Percentiles rank a stretch among this genome's conserved stretches.
phyloP scores from a whole-genome alignment of 1,140 invertebrate species.

The Zaprionus ornatus region DNA sequence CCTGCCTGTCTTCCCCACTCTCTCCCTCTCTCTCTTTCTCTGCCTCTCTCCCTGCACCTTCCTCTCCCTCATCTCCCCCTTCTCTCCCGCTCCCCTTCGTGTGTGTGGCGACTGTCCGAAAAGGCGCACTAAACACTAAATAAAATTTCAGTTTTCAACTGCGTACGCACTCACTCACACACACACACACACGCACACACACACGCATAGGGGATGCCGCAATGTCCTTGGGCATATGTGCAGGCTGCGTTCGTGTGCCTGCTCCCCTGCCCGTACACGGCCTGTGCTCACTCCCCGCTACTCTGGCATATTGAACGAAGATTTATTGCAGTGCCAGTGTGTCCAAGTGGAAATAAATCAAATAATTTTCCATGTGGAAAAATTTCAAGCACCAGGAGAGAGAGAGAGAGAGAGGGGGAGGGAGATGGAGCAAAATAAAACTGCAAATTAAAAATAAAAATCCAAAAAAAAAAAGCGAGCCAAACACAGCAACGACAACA shows the following conservation, averaged over 20 bases:
- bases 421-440: neutral
- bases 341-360: slow-evolving; percentile 83
- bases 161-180: slow-evolving; percentile 50
- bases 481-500: slow-evolving; percentile 31
- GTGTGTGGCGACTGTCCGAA: slow-evolving; percentile 69
- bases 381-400: slow-evolving; percentile 65
- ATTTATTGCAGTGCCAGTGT: slow-evolving; percentile 82
- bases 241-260: slow-evolving; percentile 14
- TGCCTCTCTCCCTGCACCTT: slow-evolving; percentile 39
- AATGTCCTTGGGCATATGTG: slow-evolving; percentile 72
- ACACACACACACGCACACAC: neutral
- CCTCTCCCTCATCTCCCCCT: neutral
- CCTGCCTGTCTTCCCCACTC: neutral
- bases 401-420: neutral
- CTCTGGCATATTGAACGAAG: slow-evolving; percentile 81
- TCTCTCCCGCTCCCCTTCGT: slow-evolving; percentile 26
- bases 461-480: no score
- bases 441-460: slow-evolving; percentile 48
- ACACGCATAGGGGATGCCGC: slow-evolving; percentile 46
- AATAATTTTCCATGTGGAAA: slow-evolving; percentile 83
- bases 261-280: neutral
- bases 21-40: neutral
- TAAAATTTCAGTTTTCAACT: slow-evolving; percentile 81
- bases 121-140: slow-evolving; percentile 81
- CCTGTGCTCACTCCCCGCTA: slow-evolving; percentile 36